Evolutionary conservation across 2,888 invertebrate genomes (phyloP).

Genomic region (Synergus umbraculus): DNA sequence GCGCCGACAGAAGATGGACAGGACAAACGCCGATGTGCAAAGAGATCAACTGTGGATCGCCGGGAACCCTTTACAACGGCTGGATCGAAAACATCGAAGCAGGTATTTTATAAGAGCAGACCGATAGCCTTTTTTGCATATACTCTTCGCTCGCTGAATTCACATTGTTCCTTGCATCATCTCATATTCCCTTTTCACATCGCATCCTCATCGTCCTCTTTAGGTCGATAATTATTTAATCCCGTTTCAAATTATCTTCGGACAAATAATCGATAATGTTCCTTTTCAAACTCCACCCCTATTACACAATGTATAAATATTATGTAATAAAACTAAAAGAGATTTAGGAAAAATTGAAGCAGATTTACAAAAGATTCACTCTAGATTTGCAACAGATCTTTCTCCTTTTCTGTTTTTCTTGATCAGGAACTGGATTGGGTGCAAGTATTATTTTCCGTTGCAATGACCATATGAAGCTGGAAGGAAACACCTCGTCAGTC

Average conservation of each 20-base stretch:
- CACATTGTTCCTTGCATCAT: constrained; percentile 18
- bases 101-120: constrained; percentile 59
- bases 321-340: not conserved
- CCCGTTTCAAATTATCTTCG: constrained; percentile 4
- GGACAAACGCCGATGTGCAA: constrained; percentile 94
- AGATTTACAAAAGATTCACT: not conserved
- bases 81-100: constrained; percentile 94
- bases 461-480: constrained; percentile 93
- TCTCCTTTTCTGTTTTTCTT: constrained; percentile 26
- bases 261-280: not conserved
- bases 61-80: constrained; percentile 96
- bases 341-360: not conserved
- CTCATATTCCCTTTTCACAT: constrained; percentile 19
- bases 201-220: not conserved
- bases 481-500: constrained; percentile 92
- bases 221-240: not conserved
- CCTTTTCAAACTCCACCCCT: not conserved
- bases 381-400: not conserved
- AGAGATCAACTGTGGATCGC: constrained; percentile 98
- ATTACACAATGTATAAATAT: not conserved
- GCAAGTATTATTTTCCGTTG: constrained; percentile 96
- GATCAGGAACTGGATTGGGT: constrained; percentile 89
- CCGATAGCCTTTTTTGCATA: constrained; percentile 22
- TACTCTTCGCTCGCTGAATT: constrained; percentile 19
- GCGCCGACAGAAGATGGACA: constrained; percentile 96